Evolutionary conservation across 2,888 invertebrate genomes (phyloP).

Genomic region (Himalopsyche kuldschensis): DNA sequence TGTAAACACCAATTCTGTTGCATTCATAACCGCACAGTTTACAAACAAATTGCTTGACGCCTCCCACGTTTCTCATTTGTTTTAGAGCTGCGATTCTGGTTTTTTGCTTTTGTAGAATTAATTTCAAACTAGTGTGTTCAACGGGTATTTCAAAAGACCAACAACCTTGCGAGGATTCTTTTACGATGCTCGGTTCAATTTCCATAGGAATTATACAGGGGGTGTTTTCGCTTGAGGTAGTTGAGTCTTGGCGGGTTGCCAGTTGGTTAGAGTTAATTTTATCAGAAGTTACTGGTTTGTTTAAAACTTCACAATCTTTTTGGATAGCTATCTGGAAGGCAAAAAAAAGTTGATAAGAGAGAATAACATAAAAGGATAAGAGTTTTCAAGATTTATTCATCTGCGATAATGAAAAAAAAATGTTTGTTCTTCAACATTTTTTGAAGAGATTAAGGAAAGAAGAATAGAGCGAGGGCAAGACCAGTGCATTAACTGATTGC

Average conservation of each 20-base stretch:
- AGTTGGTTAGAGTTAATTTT: not conserved
- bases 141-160: not conserved
- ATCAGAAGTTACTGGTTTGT: not conserved
- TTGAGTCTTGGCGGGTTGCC: not conserved
- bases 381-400: no score
- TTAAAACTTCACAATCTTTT: not conserved
- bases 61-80: not conserved
- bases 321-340: not conserved
- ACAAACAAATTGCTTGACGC: not conserved
- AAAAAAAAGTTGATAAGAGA: not conserved
- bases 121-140: not conserved
- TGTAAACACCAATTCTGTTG: not conserved
- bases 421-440: no score
- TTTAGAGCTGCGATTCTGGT: not conserved
- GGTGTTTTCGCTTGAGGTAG: not conserved
- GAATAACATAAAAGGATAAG: no score
- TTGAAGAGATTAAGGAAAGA: no score
- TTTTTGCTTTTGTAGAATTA: not conserved
- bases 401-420: no score
- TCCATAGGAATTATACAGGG: not conserved
- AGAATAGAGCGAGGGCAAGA: no score
- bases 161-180: not conserved
- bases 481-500: no score
- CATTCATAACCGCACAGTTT: not conserved
- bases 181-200: not conserved